Base-by-base conservation (phyloP, 2,888 invertebrate species). In the Lamproptera curius region DNA sequence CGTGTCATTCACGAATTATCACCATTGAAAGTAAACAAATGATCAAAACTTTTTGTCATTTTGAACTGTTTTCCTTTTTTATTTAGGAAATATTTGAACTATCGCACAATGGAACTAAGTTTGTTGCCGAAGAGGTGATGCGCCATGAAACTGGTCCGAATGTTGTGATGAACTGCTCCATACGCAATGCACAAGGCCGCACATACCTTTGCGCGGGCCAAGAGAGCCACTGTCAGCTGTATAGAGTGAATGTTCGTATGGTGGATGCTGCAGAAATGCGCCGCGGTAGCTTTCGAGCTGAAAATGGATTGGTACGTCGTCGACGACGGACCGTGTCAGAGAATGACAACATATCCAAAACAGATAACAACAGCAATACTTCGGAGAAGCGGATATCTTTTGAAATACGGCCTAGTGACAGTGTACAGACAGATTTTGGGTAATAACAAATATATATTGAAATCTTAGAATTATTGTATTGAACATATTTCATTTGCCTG, bases 141-240 rank as follows among this genome's bases (percentile, higher is more conserved):
- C 90, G 96, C 44, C 94, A 96, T 70, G 96, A 97, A 76, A 97
- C 97, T 1, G 96, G 96, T 1, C 91, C 92, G 0, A 94, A 93
- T 67, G 96, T 96, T 40, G 95, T 97, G 0, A 97, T 97, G 97
- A 97, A 97, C 68, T 95, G 95, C 71, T 92, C 95, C 0, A 91
- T 94, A 3, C 90, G 90, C 51, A 93, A 90, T 58, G 89, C 92
- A 56, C 92, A 92, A 35, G 93, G 94, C 61, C 91, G 92, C 63
- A 93, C 93, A 10, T 94, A 93, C 77, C 81, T 97, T 42, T 94
- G 95, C 1, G 96, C 96, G 6, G 98, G 98, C 0, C 95, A 97
- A 79, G 97, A 97, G 81, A 95, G 95, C 55, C 94, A 96, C 66
- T 96, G 95, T 69, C 95, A 96, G 72, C 85, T 96, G 62, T 97